A percentile compares a stretch with the other conserved stretches of the same genome.
Conservation (phyloP, 2,113 vertebrate species). For the Maccullochella peelii region DNA sequence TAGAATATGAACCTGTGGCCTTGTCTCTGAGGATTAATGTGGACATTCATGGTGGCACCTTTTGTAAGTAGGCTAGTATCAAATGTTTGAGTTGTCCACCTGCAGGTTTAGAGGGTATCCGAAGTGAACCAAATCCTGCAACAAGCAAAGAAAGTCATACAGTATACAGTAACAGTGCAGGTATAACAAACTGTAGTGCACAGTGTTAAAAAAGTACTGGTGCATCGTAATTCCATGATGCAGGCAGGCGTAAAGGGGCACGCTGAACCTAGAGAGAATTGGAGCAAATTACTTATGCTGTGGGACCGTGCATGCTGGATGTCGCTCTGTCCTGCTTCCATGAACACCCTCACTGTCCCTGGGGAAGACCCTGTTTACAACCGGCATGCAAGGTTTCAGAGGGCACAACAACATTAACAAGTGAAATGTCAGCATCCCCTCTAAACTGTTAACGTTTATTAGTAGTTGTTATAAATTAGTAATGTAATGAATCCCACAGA, state of each 20-base stretch:
- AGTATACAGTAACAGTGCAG: not conserved
- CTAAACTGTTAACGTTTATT: conserved; percentile 1
- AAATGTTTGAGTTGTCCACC: conserved; percentile 6
- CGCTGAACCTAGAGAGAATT: conserved; percentile 4
- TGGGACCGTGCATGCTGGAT: conserved; percentile 1
- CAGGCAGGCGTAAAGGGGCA: not conserved
- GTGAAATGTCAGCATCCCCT: conserved; percentile 22
- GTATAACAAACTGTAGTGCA: not conserved
- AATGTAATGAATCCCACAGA: conserved; percentile 9
- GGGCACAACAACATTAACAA: conserved; percentile 3
- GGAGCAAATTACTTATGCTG: conserved; percentile 49
- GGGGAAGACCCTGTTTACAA: conserved; percentile 32
- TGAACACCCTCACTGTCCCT: not conserved
- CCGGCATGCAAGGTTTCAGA: not conserved
- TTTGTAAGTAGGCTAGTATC: not conserved
- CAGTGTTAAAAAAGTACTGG: not conserved
- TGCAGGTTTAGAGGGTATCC: not conserved
- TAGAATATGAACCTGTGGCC: conserved; percentile 21
- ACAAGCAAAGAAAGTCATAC: not conserved
- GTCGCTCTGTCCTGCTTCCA: conserved; percentile 7
- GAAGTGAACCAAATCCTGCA: conserved; percentile 10
- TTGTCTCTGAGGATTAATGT: conserved; percentile 41
- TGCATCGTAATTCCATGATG: not conserved
- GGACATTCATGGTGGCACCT: not conserved
- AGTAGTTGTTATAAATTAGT: conserved; percentile 5